Conservation (phyloP, 2,888 invertebrate genomes). For the Volucella zonaria region DNA sequence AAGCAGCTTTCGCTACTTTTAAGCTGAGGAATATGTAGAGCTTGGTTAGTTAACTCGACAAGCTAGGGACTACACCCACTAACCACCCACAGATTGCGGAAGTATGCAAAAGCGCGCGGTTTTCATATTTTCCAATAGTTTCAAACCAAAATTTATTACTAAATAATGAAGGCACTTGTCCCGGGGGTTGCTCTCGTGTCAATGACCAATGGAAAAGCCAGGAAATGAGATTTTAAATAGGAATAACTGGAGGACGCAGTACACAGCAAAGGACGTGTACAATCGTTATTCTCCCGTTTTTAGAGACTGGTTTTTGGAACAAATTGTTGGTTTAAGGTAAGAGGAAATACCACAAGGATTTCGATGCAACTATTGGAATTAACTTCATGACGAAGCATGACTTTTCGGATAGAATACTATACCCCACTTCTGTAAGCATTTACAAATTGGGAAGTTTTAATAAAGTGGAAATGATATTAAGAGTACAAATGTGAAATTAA, state of each 20-base stretch:
- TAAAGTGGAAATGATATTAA: no score
- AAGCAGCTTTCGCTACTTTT: conserved; percentile 38
- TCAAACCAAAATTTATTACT: conserved; percentile 48
- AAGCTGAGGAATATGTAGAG: neutral
- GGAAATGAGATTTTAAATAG: conserved; percentile 20
- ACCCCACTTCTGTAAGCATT: no score
- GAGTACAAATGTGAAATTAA: no score
- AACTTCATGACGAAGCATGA: no score
- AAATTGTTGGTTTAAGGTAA: no score
- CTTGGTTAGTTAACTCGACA: conserved; percentile 26
- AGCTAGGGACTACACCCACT: neutral
- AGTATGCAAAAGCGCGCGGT: conserved; percentile 55
- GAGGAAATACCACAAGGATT: no score
- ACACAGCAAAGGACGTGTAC: neutral
- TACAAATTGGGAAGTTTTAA: no score
- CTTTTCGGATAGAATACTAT: no score
- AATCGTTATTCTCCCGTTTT: neutral
- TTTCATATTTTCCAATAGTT: conserved; percentile 58
- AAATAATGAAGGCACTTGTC: conserved; percentile 36
- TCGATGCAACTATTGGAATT: no score
- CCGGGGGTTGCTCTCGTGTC: neutral
- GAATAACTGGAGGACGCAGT: neutral
- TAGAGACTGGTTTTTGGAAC: neutral
- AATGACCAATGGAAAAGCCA: conserved; percentile 31
- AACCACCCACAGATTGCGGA: conserved; percentile 27